These are phyloP conservation scores for Probaryconus sp. DNA, from an alignment of 1,140 invertebrate species.

Conservation along the genomic window DNA sequence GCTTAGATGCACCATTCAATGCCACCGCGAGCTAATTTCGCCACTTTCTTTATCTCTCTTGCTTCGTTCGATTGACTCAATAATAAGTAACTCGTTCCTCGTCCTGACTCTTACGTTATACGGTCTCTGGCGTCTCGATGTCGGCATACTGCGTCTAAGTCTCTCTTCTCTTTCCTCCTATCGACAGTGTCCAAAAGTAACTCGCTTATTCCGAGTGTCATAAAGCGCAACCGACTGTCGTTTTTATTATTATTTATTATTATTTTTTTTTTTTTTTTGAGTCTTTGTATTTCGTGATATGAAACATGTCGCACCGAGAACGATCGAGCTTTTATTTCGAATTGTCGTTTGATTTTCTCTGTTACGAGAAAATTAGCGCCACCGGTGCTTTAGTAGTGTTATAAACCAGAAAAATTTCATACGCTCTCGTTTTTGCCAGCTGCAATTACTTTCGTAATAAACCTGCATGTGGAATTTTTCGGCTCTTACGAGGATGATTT, in stretches of 20 bases:
- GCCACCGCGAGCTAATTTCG: conserved; percentile 14
- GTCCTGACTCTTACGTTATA: not conserved
- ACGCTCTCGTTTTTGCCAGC: too few relatives aligned
- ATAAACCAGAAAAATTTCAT: too few relatives aligned
- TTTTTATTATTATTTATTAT: too few relatives aligned
- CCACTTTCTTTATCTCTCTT: conserved; percentile 5
- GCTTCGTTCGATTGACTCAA: not conserved
- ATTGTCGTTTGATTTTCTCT: too few relatives aligned
- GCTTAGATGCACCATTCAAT: conserved; percentile 7
- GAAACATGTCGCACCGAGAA: too few relatives aligned
- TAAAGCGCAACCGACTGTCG: conserved; percentile 7
- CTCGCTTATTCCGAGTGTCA: conserved; percentile 6
- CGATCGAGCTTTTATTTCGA: too few relatives aligned
- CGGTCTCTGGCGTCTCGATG: conserved; percentile 5
- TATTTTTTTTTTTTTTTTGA: too few relatives aligned
- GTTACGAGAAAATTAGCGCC: too few relatives aligned
- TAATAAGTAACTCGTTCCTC: conserved; percentile 10
- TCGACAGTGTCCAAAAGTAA: not conserved
- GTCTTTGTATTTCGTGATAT: not conserved
- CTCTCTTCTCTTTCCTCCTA: not conserved
- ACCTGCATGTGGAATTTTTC: too few relatives aligned
- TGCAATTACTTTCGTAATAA: too few relatives aligned
- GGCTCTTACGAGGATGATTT: too few relatives aligned
- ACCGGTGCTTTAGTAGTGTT: too few relatives aligned
- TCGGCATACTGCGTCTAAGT: conserved; percentile 19